These are phyloP conservation scores for Vulpes vulpes DNA, from an alignment of 2,113 vertebrate species.

Conservation along the genomic window DNA sequence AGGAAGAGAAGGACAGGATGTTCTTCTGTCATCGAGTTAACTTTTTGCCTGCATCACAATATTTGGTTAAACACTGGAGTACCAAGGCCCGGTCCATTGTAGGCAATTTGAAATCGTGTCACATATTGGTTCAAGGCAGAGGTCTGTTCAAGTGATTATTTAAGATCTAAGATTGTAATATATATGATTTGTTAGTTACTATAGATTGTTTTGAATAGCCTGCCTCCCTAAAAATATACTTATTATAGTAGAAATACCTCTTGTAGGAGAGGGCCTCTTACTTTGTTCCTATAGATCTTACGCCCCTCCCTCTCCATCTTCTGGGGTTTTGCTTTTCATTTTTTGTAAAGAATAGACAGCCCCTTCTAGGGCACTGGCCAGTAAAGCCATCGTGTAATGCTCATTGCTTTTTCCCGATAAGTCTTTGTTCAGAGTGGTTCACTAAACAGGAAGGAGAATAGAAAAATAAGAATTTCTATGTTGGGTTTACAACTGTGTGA, in stretches of 20 bases:
- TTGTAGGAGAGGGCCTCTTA: not conserved
- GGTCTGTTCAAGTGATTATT: slow-evolving; percentile 1
- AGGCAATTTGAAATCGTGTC: not conserved
- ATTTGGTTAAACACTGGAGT: not conserved
- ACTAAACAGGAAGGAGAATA: not conserved
- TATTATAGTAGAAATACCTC: not conserved
- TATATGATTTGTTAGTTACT: not conserved
- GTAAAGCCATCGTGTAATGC: not conserved
- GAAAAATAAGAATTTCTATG: not conserved
- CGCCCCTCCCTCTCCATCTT: not conserved
- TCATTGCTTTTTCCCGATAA: not conserved
- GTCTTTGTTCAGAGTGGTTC: not conserved
- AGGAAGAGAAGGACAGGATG: not conserved
- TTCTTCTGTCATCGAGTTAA: not conserved
- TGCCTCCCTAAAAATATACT: not conserved
- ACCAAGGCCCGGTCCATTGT: not conserved
- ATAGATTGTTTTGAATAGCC: not conserved
- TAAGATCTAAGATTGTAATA: not conserved
- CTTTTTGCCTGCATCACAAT: not conserved
- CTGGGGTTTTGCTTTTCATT: not conserved
- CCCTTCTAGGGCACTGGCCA: not conserved
- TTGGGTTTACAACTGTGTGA: not conserved
- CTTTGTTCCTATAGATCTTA: not conserved
- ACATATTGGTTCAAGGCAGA: not conserved
- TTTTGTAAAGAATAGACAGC: not conserved